Percentiles rank a stretch among this genome's conserved stretches.
Evolutionary conservation across 2,797 vertebrate genomes (phyloP).

Genomic region (Anguilla obscura): DNA sequence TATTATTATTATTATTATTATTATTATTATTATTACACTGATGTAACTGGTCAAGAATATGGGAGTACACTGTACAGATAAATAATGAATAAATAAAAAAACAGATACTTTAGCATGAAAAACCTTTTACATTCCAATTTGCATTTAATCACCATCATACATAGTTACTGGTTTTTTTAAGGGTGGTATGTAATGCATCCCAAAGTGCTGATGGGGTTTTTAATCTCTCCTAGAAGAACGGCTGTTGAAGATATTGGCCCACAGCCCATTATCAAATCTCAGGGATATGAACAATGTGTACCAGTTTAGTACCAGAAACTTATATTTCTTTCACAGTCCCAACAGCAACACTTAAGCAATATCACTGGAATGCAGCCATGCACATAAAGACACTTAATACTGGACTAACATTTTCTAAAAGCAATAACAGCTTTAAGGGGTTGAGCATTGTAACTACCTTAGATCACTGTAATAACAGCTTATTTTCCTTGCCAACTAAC

Average conservation of each 20-base stretch:
- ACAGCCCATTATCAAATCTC: not conserved
- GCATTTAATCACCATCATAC: not conserved
- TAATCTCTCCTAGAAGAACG: not conserved
- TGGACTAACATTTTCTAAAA: not conserved
- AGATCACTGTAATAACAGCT: not conserved
- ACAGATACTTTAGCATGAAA: not conserved
- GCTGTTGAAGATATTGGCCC: not conserved
- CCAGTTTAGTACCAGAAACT: not conserved
- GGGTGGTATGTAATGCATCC: not conserved
- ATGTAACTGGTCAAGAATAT: not conserved
- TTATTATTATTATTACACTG: no score
- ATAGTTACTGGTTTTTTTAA: not conserved
- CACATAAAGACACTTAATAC: not conserved
- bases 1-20: no score
- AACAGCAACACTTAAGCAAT: not conserved
- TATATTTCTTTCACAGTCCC: not conserved
- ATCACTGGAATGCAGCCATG: not conserved
- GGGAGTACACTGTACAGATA: not conserved
- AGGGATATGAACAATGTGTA: not conserved
- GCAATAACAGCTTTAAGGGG: not conserved
- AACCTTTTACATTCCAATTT: not conserved
- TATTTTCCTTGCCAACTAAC: not conserved
- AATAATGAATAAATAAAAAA: not conserved
- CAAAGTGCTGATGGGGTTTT: not conserved
- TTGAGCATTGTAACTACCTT: not conserved